Evolutionary conservation across 2,888 invertebrate species (phyloP), one percentile per base, ranked within the genome.

Genomic region (Cephonodes hylas): DNA sequence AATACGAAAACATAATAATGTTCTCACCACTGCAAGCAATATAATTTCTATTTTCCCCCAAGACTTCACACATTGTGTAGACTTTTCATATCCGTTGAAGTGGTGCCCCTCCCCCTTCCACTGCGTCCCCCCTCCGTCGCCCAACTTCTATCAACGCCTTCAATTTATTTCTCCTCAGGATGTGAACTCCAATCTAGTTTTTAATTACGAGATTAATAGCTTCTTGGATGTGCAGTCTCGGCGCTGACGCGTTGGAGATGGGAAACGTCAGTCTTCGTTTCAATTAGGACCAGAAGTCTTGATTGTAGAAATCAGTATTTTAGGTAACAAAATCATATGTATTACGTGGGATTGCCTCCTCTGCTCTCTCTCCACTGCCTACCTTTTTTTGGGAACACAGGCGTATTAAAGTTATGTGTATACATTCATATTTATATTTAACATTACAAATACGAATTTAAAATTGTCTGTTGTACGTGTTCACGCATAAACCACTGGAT

Each of bases 121-220:
- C n/a, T 3, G 7, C 48, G 18, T 20, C 18, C 18, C 44, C 44
- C 20, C 18, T 20, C 8, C 44, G 22, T 10, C 31, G 10, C 10
- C 48, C 27, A 4, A 18, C 27, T 31, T 53, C 53, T 27, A 27
- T 48, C 31, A 31, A 27, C 53, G 53, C 53, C 27, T 53, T 53
- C 53, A 53, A 53, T 53, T 53, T 53, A 53, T 53, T 53, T 53
- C 53, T 53, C 53, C 53, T 31, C 53, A 53, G 53, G 53, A 53
- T 53, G 31, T 53, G 53, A 27, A 53, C 53, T 53, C 10, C 53
- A 31, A 53, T 53, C 53, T 48, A 53, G 31, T 53, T 53, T 53
- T 53, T 53, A 53, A 53, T 53, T 53, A 53, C 53, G 18, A 31
- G 18, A 27, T 53, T 53, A 53, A 53, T 53, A 15, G 53, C 31